Evolutionary conservation across 2,113 vertebrate species (phyloP).

Genomic region (Aramus guarauna): DNA sequence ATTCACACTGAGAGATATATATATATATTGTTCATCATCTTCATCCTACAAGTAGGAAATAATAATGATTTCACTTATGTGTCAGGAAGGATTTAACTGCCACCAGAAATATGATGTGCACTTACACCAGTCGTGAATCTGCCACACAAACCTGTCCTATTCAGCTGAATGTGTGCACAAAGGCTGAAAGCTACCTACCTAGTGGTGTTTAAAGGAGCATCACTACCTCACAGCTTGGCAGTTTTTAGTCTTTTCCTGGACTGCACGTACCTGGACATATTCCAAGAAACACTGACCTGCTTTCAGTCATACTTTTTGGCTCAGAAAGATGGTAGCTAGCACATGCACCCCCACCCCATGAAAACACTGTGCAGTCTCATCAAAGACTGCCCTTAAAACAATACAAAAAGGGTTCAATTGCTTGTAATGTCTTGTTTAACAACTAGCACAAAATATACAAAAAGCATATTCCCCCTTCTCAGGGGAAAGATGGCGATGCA

Average conservation of each 20-base stretch:
- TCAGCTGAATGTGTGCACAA: not conserved
- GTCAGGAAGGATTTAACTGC: not conserved
- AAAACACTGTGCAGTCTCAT: not conserved
- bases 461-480: not conserved
- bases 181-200: not conserved
- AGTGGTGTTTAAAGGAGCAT: not conserved
- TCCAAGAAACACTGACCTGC: not conserved
- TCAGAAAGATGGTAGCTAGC: not conserved
- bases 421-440: not conserved
- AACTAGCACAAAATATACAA: not conserved
- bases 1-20: not conserved
- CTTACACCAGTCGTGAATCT: not conserved
- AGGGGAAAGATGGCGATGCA: not conserved
- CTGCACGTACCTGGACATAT: not conserved
- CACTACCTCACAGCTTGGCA: not conserved
- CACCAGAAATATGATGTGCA: not conserved
- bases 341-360: not conserved
- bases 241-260: not conserved
- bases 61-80: slow-evolving; percentile 4
- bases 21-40: not conserved
- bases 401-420: not conserved
- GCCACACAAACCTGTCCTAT: not conserved
- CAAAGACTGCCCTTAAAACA: not conserved
- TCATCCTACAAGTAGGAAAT: not conserved
- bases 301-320: not conserved